phyloP scores from a whole-genome alignment of 1,140 invertebrate species.

The Lepidotrigona ventralis region DNA sequence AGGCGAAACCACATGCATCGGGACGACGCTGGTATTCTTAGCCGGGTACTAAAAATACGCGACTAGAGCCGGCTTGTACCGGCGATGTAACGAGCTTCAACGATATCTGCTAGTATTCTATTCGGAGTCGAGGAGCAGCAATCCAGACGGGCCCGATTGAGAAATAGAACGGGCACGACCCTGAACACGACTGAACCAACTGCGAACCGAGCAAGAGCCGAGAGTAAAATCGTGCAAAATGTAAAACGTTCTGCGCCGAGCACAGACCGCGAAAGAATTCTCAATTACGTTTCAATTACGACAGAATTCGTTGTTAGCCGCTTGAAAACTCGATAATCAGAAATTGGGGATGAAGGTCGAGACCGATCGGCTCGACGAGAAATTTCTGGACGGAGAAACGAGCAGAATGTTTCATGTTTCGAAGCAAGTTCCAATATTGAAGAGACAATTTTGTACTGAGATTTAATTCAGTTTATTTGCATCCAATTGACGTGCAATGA shows the following conservation, averaged over 20 bases:
- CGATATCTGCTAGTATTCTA: constrained; percentile 49
- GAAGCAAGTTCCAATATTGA: not conserved
- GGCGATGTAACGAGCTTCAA: constrained; percentile 22
- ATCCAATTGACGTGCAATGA: no score
- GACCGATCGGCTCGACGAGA: not conserved
- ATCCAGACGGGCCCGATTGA: constrained; percentile 27
- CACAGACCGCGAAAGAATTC: not conserved
- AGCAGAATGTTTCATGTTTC: no score
- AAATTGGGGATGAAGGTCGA: not conserved
- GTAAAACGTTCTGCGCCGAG: not conserved
- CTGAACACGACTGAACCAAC: constrained; percentile 12
- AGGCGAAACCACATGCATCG: constrained; percentile 7
- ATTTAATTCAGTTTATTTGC: no score
- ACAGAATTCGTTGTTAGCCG: not conserved
- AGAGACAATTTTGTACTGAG: no score
- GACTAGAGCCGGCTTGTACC: constrained; percentile 10
- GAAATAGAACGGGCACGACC: constrained; percentile 46
- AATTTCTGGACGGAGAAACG: not conserved
- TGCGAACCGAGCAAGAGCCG: not conserved
- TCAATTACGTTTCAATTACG: not conserved
- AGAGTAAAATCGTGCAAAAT: not conserved
- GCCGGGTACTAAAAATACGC: constrained; percentile 22
- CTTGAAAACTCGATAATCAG: not conserved
- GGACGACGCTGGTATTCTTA: constrained; percentile 23
- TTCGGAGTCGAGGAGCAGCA: constrained; percentile 38